Percentiles rank a stretch among this genome's conserved stretches.
Evolutionary conservation across 2,888 invertebrate genomes (phyloP).

Genomic region (Hybos culiciformis): DNA sequence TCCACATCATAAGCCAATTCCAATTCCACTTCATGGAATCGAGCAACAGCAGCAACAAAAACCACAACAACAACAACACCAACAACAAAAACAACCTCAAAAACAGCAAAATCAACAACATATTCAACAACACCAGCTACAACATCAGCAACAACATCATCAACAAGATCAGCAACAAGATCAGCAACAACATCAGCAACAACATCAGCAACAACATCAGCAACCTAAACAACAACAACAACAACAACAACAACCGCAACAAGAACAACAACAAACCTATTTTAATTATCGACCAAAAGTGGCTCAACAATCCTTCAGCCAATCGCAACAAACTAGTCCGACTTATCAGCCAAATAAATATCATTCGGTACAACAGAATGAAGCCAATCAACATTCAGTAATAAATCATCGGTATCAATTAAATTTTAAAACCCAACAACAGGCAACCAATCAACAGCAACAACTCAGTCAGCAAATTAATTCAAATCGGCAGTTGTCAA

Average conservation of each 20-base stretch:
- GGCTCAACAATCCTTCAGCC: background rate
- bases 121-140: constrained; percentile 7
- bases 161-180: constrained; percentile 20
- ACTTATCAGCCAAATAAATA: constrained; percentile 31
- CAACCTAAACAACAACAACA: constrained; percentile 20
- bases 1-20: constrained; percentile 1
- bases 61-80: no score
- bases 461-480: constrained; percentile 15
- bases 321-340: background rate
- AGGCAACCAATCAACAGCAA: constrained; percentile 18
- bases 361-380: constrained; percentile 21
- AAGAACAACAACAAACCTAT: constrained; percentile 22
- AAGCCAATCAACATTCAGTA: constrained; percentile 21
- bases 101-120: constrained; percentile 6
- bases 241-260: constrained; percentile 22
- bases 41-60: no score
- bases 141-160: constrained; percentile 9
- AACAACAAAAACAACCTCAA: constrained; percentile 2
- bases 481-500: constrained; percentile 16
- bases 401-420: constrained; percentile 25
- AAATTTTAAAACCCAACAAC: constrained; percentile 32
- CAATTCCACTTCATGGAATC: background rate
- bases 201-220: constrained; percentile 1
- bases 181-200: constrained; percentile 13
- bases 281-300: no score